phyloP scores from a whole-genome alignment of 2,888 invertebrate species.

The Polydrusus pterygomalis region DNA sequence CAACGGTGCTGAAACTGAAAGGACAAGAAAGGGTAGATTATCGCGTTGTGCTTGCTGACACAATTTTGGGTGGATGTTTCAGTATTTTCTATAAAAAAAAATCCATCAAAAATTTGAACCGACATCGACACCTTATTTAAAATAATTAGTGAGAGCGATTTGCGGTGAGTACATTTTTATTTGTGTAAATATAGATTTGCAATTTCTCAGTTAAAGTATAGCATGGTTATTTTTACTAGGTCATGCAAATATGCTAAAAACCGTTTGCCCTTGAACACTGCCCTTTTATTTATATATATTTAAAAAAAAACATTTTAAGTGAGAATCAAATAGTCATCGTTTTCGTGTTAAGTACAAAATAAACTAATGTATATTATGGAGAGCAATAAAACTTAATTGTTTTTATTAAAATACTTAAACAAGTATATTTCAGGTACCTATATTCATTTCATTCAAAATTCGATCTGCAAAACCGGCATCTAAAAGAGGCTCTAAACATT shows the following conservation, averaged over 20 bases:
- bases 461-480: neutral
- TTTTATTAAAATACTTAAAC: neutral
- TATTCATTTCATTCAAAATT: conserved; percentile 5
- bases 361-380: too few relatives aligned
- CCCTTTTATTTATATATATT: conserved; percentile 1
- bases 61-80: conserved; percentile 38
- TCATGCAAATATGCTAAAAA: conserved; percentile 38
- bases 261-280: conserved; percentile 22
- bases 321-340: conserved; percentile 6
- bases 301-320: too few relatives aligned
- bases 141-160: neutral
- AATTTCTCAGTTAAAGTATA: conserved; percentile 24
- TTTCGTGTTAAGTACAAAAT: neutral
- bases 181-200: conserved; percentile 41
- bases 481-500: neutral
- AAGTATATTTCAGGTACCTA: conserved; percentile 2
- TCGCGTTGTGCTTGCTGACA: conserved; percentile 51
- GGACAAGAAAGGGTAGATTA: conserved; percentile 50
- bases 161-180: conserved; percentile 36
- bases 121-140: too few relatives aligned
- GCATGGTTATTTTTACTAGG: conserved; percentile 44
- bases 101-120: neutral
- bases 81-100: conserved; percentile 7
- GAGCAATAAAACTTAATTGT: neutral
- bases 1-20: conserved; percentile 45